Conservation (phyloP, 2,888 invertebrate species). For the Lycia hirtaria region DNA sequence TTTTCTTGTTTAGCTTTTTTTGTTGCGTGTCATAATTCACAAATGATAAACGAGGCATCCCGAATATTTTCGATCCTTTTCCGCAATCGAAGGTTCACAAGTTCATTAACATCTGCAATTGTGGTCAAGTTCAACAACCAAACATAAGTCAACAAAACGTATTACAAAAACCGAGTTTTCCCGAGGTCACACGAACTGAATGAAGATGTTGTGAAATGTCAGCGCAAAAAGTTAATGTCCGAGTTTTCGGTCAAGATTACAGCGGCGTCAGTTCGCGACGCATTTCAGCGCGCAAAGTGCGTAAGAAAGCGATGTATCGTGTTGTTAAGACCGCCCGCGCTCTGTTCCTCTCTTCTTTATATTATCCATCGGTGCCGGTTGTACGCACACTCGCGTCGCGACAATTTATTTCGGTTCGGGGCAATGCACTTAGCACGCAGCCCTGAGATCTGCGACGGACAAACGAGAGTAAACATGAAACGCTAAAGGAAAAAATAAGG, state of each 20-base stretch:
- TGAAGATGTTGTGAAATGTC: conserved; percentile 50
- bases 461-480: conserved; percentile 74
- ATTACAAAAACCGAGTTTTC: conserved; percentile 23
- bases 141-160: conserved; percentile 33
- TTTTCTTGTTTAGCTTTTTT: neutral
- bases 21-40: conserved; percentile 5
- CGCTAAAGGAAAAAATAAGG: conserved; percentile 56
- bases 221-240: conserved; percentile 61
- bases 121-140: conserved; percentile 36
- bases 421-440: conserved; percentile 80
- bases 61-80: conserved; percentile 11
- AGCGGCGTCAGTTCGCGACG: conserved; percentile 44
- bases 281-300: conserved; percentile 54
- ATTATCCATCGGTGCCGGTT: conserved; percentile 73
- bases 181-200: conserved; percentile 36
- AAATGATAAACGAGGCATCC: conserved; percentile 7
- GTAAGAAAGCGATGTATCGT: conserved; percentile 64
- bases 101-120: conserved; percentile 31
- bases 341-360: conserved; percentile 48
- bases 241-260: conserved; percentile 46
- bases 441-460: conserved; percentile 74
- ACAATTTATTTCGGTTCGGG: conserved; percentile 85
- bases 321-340: conserved; percentile 57
- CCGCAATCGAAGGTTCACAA: conserved; percentile 22
- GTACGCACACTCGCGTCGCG: conserved; percentile 77